Percentiles rank a stretch among this genome's conserved stretches.
phyloP scores from a whole-genome alignment of 2,797 vertebrate genomes.

The Eupleurogrammus muticus region DNA sequence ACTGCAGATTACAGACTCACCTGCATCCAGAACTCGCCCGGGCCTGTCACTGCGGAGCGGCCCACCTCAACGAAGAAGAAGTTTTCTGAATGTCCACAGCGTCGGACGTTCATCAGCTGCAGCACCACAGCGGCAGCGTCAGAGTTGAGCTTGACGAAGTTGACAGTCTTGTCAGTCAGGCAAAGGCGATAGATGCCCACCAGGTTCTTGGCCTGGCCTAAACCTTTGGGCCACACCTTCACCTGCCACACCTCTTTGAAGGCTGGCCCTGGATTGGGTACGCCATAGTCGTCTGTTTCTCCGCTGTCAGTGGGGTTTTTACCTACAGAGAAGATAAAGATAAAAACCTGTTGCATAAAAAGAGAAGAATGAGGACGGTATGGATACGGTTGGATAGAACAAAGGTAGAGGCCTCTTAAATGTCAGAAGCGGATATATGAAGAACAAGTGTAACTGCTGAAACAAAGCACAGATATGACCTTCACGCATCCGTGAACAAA shows the following conservation, averaged over 20 bases:
- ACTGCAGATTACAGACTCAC: constrained; percentile 59
- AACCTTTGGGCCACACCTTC: constrained; percentile 88
- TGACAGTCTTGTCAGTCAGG: constrained; percentile 87
- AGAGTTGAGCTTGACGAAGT: constrained; percentile 88
- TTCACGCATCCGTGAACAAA: constrained; percentile 46
- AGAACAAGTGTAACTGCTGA: constrained; percentile 21
- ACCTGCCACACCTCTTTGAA: constrained; percentile 92
- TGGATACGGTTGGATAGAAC: background rate
- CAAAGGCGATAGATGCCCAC: constrained; percentile 88
- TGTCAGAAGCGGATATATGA: background rate
- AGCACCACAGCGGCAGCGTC: constrained; percentile 86
- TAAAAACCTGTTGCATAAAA: no score
- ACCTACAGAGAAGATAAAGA: constrained; percentile 76
- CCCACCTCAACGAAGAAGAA: constrained; percentile 92
- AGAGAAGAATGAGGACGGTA: constrained; percentile 25
- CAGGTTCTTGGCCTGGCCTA: constrained; percentile 87
- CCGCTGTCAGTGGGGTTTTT: constrained; percentile 74
- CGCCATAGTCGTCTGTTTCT: constrained; percentile 76
- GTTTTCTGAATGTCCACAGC: constrained; percentile 89
- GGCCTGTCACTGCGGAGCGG: constrained; percentile 85
- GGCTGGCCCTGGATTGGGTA: constrained; percentile 82
- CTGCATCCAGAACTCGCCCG: constrained; percentile 89
- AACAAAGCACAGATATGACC: constrained; percentile 47
- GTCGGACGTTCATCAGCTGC: constrained; percentile 89
- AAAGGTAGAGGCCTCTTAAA: constrained; percentile 7